Conservation (phyloP, 2,888 invertebrate genomes). For the Spatulosminthurus flaviceps region DNA sequence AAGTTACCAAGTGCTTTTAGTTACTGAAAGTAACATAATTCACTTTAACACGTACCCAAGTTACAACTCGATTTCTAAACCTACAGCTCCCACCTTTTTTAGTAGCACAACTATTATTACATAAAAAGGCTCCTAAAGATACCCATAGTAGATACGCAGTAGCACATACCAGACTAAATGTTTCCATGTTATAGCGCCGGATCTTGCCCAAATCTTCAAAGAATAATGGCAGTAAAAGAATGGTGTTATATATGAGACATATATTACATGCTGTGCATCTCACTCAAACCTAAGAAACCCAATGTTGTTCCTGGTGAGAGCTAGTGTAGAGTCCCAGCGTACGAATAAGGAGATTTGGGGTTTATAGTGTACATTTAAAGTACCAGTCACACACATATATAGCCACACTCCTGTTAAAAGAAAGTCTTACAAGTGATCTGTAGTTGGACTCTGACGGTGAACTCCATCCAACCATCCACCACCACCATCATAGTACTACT, state of each 20-base stretch:
- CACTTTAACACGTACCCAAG: not conserved
- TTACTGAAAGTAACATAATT: not conserved
- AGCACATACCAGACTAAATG: not conserved
- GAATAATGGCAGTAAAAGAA: not conserved
- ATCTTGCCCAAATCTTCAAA: constrained; percentile 9
- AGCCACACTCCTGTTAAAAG: not conserved
- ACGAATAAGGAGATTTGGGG: too few relatives aligned
- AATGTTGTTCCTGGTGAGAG: too few relatives aligned
- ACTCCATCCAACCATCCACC: not conserved
- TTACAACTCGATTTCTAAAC: too few relatives aligned
- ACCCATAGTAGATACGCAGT: not conserved
- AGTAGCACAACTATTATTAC: not conserved
- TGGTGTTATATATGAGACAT: not conserved
- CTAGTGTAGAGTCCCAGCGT: too few relatives aligned
- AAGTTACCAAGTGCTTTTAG: not conserved
- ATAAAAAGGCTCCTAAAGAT: not conserved
- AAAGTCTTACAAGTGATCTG: not conserved
- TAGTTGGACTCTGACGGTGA: not conserved
- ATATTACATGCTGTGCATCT: too few relatives aligned
- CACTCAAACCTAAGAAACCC: not conserved
- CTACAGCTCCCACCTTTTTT: not conserved
- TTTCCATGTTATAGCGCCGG: constrained; percentile 9
- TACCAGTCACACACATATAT: too few relatives aligned
- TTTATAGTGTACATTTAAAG: too few relatives aligned
- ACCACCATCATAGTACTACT: too few relatives aligned